A percentile compares a stretch with the other conserved stretches of the same genome.
These are phyloP conservation scores for Percina caprodes DNA, from an alignment of 2,113 vertebrate genomes.

Conservation along the genomic window DNA sequence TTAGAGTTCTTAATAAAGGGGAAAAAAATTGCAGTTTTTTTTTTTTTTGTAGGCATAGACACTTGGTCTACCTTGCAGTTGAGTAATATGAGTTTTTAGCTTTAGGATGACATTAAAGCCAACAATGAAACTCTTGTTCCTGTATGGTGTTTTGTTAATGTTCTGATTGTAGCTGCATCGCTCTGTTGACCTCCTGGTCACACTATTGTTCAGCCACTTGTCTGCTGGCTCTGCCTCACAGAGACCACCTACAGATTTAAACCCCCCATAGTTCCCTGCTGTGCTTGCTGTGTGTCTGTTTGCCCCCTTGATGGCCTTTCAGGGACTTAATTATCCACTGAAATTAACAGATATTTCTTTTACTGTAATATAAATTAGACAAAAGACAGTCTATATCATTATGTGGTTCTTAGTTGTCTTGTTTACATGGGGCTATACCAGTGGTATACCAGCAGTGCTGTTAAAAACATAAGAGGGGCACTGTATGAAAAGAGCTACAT, in stretches of 20 bases:
- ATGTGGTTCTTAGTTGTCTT: not conserved
- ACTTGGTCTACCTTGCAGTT: not conserved
- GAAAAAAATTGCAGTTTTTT: not conserved
- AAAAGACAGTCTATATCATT: not conserved
- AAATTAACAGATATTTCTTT: not conserved
- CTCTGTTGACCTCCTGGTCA: slow-evolving; percentile 47
- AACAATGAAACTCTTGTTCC: slow-evolving; percentile 43
- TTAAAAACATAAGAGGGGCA: too few species aligned
- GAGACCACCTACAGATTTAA: slow-evolving; percentile 63
- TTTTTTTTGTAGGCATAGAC: not conserved
- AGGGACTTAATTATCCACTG: slow-evolving; percentile 5
- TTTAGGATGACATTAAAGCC: slow-evolving; percentile 19
- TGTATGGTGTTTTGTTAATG: slow-evolving; percentile 47
- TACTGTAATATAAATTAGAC: not conserved
- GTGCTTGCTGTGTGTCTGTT: slow-evolving; percentile 9
- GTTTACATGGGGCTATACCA: not conserved
- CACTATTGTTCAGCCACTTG: slow-evolving; percentile 52
- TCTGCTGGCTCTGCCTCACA: slow-evolving; percentile 20
- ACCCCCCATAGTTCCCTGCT: slow-evolving; percentile 3
- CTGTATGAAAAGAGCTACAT: too few species aligned
- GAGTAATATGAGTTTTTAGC: not conserved
- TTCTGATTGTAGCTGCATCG: slow-evolving; percentile 18
- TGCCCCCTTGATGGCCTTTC: slow-evolving; percentile 28
- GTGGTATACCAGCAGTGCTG: too few species aligned
- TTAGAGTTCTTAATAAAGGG: not conserved